phyloP scores from a whole-genome alignment of 2,797 vertebrate genomes.

The Gephyroberyx darwinii region DNA sequence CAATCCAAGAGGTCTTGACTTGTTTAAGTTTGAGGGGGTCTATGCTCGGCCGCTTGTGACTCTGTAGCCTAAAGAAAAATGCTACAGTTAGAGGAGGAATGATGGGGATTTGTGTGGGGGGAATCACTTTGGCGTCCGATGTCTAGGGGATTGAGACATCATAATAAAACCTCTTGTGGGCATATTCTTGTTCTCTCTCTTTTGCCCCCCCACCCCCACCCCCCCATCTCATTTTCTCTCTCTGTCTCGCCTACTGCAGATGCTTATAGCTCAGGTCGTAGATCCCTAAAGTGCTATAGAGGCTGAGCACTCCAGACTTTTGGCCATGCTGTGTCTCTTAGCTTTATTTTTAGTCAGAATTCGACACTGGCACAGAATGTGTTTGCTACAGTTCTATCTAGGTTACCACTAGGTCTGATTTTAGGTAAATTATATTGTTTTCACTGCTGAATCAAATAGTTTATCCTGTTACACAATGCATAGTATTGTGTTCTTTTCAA shows the following conservation, averaged over 20 bases:
- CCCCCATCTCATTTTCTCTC: not conserved
- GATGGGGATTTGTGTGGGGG: not conserved
- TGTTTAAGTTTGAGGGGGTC: slow-evolving; percentile 54
- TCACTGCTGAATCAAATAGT: not conserved
- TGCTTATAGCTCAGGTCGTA: not conserved
- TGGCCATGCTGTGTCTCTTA: not conserved
- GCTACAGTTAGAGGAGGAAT: slow-evolving; percentile 35
- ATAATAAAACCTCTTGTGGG: slow-evolving; percentile 3
- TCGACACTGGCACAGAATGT: not conserved
- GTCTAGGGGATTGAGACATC: slow-evolving; percentile 14
- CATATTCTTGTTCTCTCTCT: not conserved
- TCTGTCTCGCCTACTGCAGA: not conserved
- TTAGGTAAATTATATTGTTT: not conserved
- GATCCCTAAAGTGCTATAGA: slow-evolving; percentile 5
- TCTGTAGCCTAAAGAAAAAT: slow-evolving; percentile 52
- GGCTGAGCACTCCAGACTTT: not conserved
- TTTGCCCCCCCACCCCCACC: not conserved
- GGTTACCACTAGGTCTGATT: too few species aligned
- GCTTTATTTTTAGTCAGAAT: not conserved
- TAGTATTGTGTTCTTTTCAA: not conserved
- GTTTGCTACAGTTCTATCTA: slow-evolving; percentile 1
- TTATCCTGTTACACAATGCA: not conserved
- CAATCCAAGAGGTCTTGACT: slow-evolving; percentile 73
- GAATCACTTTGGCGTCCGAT: not conserved
- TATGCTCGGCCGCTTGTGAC: slow-evolving; percentile 51